Conservation (phyloP, 2,888 invertebrate species). For the Seira sanloemensis region DNA sequence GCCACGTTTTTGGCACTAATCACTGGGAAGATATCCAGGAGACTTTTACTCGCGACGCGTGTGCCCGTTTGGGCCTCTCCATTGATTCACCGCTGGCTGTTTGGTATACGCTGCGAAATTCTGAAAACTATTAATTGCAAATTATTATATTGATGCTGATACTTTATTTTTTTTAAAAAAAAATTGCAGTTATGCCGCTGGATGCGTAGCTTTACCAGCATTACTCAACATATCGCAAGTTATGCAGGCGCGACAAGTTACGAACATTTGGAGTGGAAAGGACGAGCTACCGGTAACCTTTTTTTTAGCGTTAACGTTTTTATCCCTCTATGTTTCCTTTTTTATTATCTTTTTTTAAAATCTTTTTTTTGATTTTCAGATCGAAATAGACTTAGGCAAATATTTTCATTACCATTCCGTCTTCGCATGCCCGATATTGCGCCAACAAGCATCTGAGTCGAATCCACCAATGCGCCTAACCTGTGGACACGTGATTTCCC, state of each 20-base stretch:
- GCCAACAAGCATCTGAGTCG: slow-evolving; percentile 95
- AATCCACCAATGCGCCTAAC: slow-evolving; percentile 98
- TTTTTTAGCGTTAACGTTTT: neutral
- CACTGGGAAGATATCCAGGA: slow-evolving; percentile 92
- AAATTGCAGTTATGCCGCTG: slow-evolving; percentile 88
- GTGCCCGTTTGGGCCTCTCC: slow-evolving; percentile 91
- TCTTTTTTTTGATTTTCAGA: no score
- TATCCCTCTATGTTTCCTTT: no score
- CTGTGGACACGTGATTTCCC: slow-evolving; percentile 98
- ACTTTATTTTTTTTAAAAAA: neutral
- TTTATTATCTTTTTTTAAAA: no score
- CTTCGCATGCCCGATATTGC: slow-evolving; percentile 98
- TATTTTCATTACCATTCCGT: slow-evolving; percentile 97
- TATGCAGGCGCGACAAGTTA: slow-evolving; percentile 91
- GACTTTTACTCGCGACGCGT: slow-evolving; percentile 94
- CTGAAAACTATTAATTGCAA: neutral
- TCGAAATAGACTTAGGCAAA: slow-evolving; percentile 94
- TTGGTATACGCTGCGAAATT: slow-evolving; percentile 78
- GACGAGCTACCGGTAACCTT: slow-evolving; percentile 89
- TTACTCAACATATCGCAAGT: slow-evolving; percentile 95
- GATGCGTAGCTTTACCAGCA: slow-evolving; percentile 94
- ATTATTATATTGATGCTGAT: neutral
- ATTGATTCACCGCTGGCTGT: slow-evolving; percentile 93
- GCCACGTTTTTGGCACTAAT: slow-evolving; percentile 83
- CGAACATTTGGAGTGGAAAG: slow-evolving; percentile 94